Percentiles rank a stretch among this genome's conserved stretches.
Evolutionary conservation across 2,888 invertebrate species (phyloP).

Genomic region (Metalampra italica): DNA sequence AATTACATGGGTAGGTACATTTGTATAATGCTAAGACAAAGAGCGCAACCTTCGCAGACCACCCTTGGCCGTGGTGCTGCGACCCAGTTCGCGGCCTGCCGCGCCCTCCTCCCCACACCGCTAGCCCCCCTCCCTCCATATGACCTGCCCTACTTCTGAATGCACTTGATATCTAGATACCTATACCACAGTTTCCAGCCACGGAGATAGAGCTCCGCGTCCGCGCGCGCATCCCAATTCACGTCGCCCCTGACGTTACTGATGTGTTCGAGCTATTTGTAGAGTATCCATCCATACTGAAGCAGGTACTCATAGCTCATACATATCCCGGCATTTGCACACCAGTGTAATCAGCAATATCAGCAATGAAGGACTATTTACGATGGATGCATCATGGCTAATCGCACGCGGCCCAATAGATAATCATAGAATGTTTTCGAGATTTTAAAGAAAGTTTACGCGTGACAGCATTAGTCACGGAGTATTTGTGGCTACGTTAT

Average conservation of each 20-base stretch:
- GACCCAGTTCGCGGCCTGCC: slow-evolving; percentile 58
- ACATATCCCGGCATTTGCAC: not conserved
- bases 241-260: slow-evolving; percentile 28
- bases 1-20: too few relatives aligned
- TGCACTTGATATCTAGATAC: slow-evolving; percentile 60
- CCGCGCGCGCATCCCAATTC: slow-evolving; percentile 30
- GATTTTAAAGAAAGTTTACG: not conserved
- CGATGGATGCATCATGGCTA: not conserved
- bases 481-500: slow-evolving; percentile 11
- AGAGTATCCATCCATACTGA: too few relatives aligned
- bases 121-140: slow-evolving; percentile 40
- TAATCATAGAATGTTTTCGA: too few relatives aligned
- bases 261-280: slow-evolving; percentile 23
- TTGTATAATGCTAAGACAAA: slow-evolving; percentile 36
- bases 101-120: slow-evolving; percentile 24
- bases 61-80: slow-evolving; percentile 74
- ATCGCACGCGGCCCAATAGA: not conserved
- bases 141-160: slow-evolving; percentile 65
- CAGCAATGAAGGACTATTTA: not conserved
- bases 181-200: slow-evolving; percentile 35
- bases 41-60: slow-evolving; percentile 65
- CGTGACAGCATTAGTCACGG: slow-evolving; percentile 6
- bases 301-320: slow-evolving; percentile 7
- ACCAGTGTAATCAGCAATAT: too few relatives aligned
- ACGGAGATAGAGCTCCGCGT: slow-evolving; percentile 24